Evolutionary conservation across 1,140 invertebrate species (phyloP).

Genomic region (Camponotus pennsylvanicus): DNA sequence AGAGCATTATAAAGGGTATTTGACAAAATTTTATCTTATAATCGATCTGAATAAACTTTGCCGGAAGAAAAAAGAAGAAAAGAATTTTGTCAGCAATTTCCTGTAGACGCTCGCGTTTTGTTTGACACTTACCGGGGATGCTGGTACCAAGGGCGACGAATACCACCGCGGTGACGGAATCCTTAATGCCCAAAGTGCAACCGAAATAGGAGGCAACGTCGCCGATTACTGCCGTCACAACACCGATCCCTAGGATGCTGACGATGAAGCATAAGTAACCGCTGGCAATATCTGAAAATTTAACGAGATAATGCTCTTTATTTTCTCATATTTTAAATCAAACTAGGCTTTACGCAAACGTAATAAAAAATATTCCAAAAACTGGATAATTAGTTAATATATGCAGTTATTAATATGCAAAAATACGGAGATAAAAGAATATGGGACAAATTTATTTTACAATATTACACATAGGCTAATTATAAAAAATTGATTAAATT

Average conservation of each 20-base stretch:
- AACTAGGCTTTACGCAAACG: background rate
- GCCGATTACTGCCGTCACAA: constrained; percentile 98
- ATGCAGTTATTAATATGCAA: background rate
- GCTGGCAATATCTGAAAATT: constrained; percentile 90
- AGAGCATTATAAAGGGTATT: too few relatives aligned
- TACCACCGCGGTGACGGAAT: constrained; percentile 98
- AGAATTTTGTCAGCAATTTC: background rate
- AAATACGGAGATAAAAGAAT: background rate
- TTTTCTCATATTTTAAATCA: background rate
- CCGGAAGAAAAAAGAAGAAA: too few relatives aligned
- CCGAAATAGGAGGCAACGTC: constrained; percentile 99
- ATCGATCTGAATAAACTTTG: too few relatives aligned
- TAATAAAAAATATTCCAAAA: background rate
- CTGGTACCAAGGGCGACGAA: constrained; percentile 98
- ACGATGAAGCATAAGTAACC: constrained; percentile 98
- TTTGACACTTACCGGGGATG: constrained; percentile 94
- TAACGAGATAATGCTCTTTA: background rate
- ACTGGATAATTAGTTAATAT: background rate
- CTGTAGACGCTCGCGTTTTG: background rate
- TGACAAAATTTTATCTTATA: too few relatives aligned
- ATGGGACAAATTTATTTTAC: background rate
- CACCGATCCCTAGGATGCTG: constrained; percentile 97
- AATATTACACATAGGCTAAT: background rate
- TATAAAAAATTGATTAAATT: background rate
- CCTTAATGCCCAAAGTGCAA: constrained; percentile 98